Base-by-base conservation (phyloP, 1,140 invertebrate genomes). In the Aricia agestis region DNA sequence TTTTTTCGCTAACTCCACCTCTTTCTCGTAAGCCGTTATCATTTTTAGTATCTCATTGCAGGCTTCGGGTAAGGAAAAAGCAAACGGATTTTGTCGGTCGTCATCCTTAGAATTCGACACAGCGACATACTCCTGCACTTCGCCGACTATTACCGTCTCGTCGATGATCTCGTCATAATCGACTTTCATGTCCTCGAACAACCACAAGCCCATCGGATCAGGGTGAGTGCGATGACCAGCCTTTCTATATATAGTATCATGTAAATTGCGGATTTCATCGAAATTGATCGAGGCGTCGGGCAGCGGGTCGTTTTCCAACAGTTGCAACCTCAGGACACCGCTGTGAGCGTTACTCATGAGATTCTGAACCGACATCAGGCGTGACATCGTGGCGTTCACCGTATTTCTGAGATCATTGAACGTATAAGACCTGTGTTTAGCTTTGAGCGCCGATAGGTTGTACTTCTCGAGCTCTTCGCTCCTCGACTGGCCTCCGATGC, bases 401-500 rank as follows among this genome's bases (percentile, higher is more conserved):
- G 5, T 3, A 52, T 9, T 52, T 11, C 45, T 11, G 10, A 52
- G 45, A 15, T 52, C 45, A 4, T 15, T 11, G 45, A 52, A 36
- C 36, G 36, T 9, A 36, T 36, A 36, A 52, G 45, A 52, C 13
- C 13, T 52, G 45, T 52, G 45, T 3, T 52, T 52, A 6, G 5
- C 13, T 52, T 52, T 52, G 11, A 52, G 45, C 11, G 11, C 5
- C 13, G 45, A 52, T 15, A 93, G 74, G 78, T 92, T 94, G 80
- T 89, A 94, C 5, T 83, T 11, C 66, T 93, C 81, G 66, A 95
- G 80, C 4, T 75, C 81, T 83, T 94, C 90, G 78, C 92, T 94
- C 78, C 94, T 94, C 1, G 94, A 95, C 84, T 95, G 94, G 5
- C 94, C 94, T 5, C 97, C 97, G 74, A 98, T 93, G 32, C 97